Evolutionary conservation across 2,888 invertebrate genomes (phyloP).

Genomic region (Ditylenchus weischeri): DNA sequence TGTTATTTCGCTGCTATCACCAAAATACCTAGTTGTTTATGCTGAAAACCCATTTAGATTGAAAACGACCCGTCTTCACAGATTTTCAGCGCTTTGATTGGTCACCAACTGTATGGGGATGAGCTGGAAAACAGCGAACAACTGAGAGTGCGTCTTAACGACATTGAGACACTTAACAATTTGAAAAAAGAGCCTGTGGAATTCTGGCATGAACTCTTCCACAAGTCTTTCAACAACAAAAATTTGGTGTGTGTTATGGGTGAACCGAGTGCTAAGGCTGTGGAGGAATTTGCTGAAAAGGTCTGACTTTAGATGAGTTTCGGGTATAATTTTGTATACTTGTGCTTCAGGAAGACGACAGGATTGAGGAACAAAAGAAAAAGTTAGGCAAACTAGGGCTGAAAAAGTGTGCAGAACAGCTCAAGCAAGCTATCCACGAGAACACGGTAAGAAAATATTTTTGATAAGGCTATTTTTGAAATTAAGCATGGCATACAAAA

Average conservation of each 20-base stretch:
- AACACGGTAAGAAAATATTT: slow-evolving; percentile 74
- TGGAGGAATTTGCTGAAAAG: slow-evolving; percentile 68
- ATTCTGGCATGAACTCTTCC: slow-evolving; percentile 73
- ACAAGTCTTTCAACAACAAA: slow-evolving; percentile 37
- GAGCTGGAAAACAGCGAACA: slow-evolving; percentile 36
- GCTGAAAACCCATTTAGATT: slow-evolving; percentile 59
- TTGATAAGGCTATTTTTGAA: no score
- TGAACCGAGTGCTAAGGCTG: slow-evolving; percentile 69
- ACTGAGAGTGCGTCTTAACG: slow-evolving; percentile 34
- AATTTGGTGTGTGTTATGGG: slow-evolving; percentile 60
- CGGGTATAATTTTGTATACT: background rate
- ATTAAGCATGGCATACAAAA: no score
- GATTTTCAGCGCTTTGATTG: slow-evolving; percentile 75
- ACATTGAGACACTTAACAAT: slow-evolving; percentile 59
- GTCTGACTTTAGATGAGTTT: background rate
- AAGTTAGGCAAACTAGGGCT: slow-evolving; percentile 72
- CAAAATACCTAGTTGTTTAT: background rate
- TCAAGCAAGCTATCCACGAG: slow-evolving; percentile 71
- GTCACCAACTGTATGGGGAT: slow-evolving; percentile 74
- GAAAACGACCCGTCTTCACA: slow-evolving; percentile 72
- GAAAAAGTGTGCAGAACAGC: slow-evolving; percentile 65
- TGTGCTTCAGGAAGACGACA: slow-evolving; percentile 67
- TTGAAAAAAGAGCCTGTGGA: slow-evolving; percentile 67
- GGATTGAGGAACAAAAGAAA: slow-evolving; percentile 70
- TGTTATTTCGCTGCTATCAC: background rate